A percentile compares a stretch with the other conserved stretches of the same genome.
Evolutionary conservation across 2,797 vertebrate species (phyloP).

Genomic region (Neopelma chrysocephalum): DNA sequence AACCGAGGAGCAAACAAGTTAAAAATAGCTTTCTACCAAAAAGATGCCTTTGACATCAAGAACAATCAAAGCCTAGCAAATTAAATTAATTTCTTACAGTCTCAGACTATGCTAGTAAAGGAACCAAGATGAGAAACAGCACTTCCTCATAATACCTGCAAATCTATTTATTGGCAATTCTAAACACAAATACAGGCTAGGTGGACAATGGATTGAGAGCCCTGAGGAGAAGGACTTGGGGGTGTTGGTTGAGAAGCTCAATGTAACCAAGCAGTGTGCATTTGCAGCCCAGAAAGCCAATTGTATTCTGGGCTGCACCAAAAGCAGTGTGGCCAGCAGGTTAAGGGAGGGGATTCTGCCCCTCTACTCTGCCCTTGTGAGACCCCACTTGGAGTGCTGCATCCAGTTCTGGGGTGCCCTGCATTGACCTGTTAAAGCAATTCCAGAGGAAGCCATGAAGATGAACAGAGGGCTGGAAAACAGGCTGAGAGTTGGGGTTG

Average conservation of each 20-base stretch:
- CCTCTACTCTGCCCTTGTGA: not conserved
- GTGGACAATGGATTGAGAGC: not conserved
- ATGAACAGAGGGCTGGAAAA: not conserved
- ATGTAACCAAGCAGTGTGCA: not conserved
- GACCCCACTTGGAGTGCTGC: not conserved
- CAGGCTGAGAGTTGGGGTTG: not conserved
- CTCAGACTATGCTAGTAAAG: not conserved
- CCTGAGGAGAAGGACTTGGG: not conserved
- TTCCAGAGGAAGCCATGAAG: not conserved
- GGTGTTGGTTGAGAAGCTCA: not conserved
- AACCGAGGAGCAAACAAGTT: not conserved
- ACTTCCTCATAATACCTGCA: not conserved
- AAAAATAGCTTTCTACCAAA: not conserved
- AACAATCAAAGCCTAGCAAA: not conserved
- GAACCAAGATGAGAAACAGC: not conserved
- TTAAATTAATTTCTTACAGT: not conserved
- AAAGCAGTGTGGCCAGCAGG: not conserved
- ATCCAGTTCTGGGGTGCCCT: not conserved
- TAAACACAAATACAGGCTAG: not conserved
- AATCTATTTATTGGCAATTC: not conserved
- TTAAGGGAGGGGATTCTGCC: not conserved
- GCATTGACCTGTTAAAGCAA: not conserved
- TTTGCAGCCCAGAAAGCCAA: not conserved
- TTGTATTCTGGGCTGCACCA: not conserved
- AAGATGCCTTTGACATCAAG: not conserved